phyloP scores from a whole-genome alignment of 2,888 invertebrate genomes.

The Marasmarcha lunaedactyla region DNA sequence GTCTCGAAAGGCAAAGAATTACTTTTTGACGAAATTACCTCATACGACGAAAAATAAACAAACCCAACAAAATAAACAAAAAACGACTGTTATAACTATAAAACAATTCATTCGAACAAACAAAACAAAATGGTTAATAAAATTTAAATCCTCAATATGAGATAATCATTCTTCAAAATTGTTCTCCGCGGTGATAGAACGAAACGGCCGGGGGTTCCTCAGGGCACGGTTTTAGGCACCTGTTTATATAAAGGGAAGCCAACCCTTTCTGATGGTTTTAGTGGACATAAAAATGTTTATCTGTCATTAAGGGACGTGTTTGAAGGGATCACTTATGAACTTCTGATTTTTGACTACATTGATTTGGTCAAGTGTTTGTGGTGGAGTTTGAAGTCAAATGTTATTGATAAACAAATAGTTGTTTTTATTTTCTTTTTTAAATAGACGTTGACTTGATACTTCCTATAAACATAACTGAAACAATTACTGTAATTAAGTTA shows the following conservation, averaged over 20 bases:
- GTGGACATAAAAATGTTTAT: slow-evolving; percentile 18
- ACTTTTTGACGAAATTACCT: too few relatives aligned
- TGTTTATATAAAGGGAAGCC: slow-evolving; percentile 14
- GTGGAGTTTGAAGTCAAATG: too few relatives aligned
- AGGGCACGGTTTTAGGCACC: slow-evolving; percentile 9
- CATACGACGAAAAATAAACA: too few relatives aligned
- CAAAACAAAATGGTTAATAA: not conserved
- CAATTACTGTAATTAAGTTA: too few relatives aligned
- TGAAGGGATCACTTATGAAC: not conserved
- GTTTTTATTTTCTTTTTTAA: too few relatives aligned
- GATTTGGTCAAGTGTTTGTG: not conserved
- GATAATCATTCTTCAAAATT: not conserved
- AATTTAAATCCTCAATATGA: too few relatives aligned
- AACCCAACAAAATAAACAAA: too few relatives aligned
- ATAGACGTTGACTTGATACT: too few relatives aligned
- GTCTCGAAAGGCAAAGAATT: too few relatives aligned
- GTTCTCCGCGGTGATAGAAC: slow-evolving; percentile 1
- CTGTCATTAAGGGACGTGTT: slow-evolving; percentile 1
- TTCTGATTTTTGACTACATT: not conserved
- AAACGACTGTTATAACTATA: slow-evolving; percentile 10
- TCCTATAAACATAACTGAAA: too few relatives aligned
- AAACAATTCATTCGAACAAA: slow-evolving; percentile 4
- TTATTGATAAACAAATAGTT: too few relatives aligned
- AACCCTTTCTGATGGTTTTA: slow-evolving; percentile 21
- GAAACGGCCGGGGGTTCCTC: not conserved